Evolutionary conservation across 2,888 invertebrate species (phyloP), one percentile per base, ranked within the genome.

Genomic region (Drosophila rellima): DNA sequence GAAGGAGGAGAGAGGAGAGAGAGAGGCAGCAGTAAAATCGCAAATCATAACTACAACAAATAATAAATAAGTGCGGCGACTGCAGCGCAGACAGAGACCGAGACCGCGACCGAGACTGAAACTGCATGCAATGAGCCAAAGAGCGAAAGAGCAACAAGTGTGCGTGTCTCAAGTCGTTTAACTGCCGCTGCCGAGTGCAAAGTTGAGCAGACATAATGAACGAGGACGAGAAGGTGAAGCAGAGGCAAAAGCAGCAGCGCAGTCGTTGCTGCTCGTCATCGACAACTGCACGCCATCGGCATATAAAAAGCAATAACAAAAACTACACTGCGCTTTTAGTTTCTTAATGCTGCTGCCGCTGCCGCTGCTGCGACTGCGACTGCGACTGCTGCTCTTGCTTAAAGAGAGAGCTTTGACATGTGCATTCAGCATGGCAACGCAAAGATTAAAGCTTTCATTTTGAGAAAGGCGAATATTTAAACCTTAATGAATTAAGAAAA

Each of bases 1-100:
- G 47, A 4, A 7, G 2, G 10, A 5, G 42, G 26, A 37, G 52
- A 15, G 31, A 50, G 33, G 50, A 11, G 31, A 10, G 47, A 13
- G 42, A 15, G 47, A 40, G 52, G 60, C 64, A 50, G 70, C 61
- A 70, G 37, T 54, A 87, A 82, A 89, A 89, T 83, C 78, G 89
- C 87, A 89, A 89, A 84, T 89, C 88, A 89, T 89, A 88, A 84
- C 82, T 86, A 85, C 90, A 89, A 84, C 90, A 84, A 89, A 89
- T 71, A 88, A 88, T 88, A 89, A 84, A 88, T 82, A 89, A 85
- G 77, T 76, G 82, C 85, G 75, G 64, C 64, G 47, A 74, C 68
- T 60, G 64, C 59, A 45, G 47, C 48, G 42, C 35, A 44, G 31
- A 18, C 48, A 5, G n/a, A 23, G 40, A 50, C 47, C 2, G 20